Conservation (phyloP, 2,113 vertebrate genomes). For the Toxotes chatareus region DNA sequence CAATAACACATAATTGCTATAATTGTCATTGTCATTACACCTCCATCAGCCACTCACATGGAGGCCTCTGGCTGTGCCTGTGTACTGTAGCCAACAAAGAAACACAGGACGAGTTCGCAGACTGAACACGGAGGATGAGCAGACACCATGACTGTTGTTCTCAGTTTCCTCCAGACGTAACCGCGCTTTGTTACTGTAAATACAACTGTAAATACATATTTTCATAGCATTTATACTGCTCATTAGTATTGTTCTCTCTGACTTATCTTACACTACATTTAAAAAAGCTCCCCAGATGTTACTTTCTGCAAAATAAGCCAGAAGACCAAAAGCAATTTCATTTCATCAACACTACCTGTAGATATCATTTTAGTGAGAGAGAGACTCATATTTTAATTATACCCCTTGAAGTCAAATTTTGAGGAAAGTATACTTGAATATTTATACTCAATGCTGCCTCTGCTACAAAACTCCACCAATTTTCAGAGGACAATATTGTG, state of each 20-base stretch:
- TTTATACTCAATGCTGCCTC: too few relatives aligned
- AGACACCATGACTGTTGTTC: conserved; percentile 2
- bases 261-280: neutral
- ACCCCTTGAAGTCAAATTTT: neutral
- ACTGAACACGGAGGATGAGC: conserved; percentile 5
- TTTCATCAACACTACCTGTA: neutral
- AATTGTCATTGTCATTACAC: conserved; percentile 75
- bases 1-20: conserved; percentile 82
- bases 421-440: neutral
- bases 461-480: neutral
- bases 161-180: neutral
- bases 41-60: conserved; percentile 61
- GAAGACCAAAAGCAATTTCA: too few relatives aligned
- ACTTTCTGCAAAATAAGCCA: neutral
- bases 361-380: neutral
- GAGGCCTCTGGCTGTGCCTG: conserved; percentile 56
- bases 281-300: neutral
- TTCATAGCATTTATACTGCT: neutral
- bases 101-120: conserved; percentile 45
- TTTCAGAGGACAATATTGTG: neutral
- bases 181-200: neutral
- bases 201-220: neutral
- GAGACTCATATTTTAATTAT: neutral
- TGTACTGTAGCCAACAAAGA: conserved; percentile 44
- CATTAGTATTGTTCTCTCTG: neutral